Base-by-base conservation (phyloP, 2,797 vertebrate genomes). In the Myotis myotis region DNA sequence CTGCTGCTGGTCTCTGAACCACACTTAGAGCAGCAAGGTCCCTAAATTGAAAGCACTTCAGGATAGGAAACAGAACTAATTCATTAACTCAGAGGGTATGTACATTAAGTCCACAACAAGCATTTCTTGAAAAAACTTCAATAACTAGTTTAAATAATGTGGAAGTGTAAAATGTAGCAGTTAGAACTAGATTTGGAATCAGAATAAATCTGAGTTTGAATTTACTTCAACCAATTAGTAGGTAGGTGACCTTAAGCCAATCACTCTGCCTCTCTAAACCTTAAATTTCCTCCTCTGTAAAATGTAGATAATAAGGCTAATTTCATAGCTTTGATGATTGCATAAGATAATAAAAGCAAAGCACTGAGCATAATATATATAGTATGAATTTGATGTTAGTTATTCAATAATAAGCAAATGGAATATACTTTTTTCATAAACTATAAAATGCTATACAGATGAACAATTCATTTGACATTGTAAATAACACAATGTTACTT, bases 401-500 rank as follows among this genome's bases (percentile, higher is more conserved):
- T 88, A 66, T 55, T 95, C 47, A 82, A 53, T 81, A 64, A 94
- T 78, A 64, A 94, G 28, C 17, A 33, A 82, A 83, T 44, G 17
- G 19, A 72, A 51, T 41, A 6, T 25, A 13, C 22, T 11, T 47
- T 41, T 82, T 44, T 30, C 33, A 66, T 28, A 60, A 93, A 76
- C 55, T 79, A 85, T 33, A 33, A 44, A 94, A 70, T 36, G 53
- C 25, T 78, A 66, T 53, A 64, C 2, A 85, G 19, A 64, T 88
- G 74, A 60, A 19, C 36, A 53, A 64, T 16, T 83, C 60, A 68
- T 81, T 53, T 6, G 36, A 11, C 55, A 62, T 62, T 93, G 6
- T 62, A 85, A 93, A 83, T 22, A 68, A 74, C 5, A 20, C 12
- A 80, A 4, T 25, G 25, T 72, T 49, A 55, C 33, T 57, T 80